These are phyloP conservation scores for Tonatia bakeri DNA, from an alignment of 2,113 vertebrate species.

Conservation along the genomic window DNA sequence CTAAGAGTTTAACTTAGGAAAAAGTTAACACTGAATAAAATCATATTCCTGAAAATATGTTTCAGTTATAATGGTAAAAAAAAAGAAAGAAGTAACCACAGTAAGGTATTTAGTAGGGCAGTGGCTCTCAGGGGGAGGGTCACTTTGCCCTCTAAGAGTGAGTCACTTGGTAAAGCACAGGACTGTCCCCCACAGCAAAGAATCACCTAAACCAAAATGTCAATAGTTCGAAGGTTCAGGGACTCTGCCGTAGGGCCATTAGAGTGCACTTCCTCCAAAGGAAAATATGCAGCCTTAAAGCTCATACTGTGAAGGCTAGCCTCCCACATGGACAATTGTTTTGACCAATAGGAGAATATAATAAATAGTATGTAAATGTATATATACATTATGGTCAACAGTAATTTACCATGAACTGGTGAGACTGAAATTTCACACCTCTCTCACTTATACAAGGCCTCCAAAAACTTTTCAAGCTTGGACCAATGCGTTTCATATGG, in stretches of 20 bases:
- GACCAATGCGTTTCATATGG: not conserved
- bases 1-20: not conserved
- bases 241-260: not conserved
- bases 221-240: not conserved
- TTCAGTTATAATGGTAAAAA: not conserved
- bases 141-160: not conserved
- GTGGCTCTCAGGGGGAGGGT: not conserved
- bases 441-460: not conserved
- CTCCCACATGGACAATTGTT: not conserved
- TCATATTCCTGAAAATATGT: not conserved
- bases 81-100: not conserved
- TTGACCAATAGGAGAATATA: not conserved
- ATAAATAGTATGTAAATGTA: not conserved
- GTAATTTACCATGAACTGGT: not conserved
- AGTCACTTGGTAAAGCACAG: not conserved
- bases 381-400: not conserved
- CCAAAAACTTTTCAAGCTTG: not conserved
- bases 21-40: not conserved
- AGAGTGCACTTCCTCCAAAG: not conserved
- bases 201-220: not conserved
- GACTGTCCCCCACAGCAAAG: not conserved
- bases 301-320: not conserved
- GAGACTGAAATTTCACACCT: not conserved
- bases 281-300: not conserved
- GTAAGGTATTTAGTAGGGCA: not conserved